These are phyloP conservation scores for Dolomedes plantarius DNA, from an alignment of 2,888 invertebrate genomes.

Conservation along the genomic window DNA sequence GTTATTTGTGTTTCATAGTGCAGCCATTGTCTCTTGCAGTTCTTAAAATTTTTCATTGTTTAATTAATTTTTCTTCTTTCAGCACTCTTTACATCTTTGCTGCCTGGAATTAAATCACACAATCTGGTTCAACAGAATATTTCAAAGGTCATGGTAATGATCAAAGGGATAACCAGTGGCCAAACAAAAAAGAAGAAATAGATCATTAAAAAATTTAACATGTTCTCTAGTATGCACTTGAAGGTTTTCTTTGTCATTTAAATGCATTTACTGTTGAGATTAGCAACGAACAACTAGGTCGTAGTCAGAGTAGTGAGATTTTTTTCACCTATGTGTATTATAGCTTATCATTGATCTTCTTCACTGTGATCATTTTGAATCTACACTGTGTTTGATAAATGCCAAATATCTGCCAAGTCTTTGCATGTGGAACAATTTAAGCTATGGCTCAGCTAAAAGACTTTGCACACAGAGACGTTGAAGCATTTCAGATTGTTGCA, in stretches of 20 bases:
- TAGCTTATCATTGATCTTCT: constrained; percentile 42
- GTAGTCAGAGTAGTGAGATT: constrained; percentile 51
- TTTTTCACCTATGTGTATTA: constrained; percentile 55
- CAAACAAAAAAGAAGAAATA: constrained; percentile 65
- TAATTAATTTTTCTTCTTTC: no score
- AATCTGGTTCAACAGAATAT: constrained; percentile 42
- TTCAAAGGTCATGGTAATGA: constrained; percentile 25
- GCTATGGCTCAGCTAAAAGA: background rate
- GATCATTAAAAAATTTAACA: background rate
- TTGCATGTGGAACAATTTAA: constrained; percentile 19
- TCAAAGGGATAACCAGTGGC: constrained; percentile 34
- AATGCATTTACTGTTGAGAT: constrained; percentile 37
- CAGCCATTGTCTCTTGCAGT: no score
- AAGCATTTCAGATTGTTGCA: constrained; percentile 23
- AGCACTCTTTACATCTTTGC: constrained; percentile 39
- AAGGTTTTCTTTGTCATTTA: constrained; percentile 24
- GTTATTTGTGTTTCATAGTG: no score
- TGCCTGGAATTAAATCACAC: constrained; percentile 60
- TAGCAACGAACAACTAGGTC: constrained; percentile 52
- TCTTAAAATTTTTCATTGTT: no score
- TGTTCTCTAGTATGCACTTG: constrained; percentile 30
- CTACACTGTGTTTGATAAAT: constrained; percentile 1
- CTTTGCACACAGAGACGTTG: constrained; percentile 3
- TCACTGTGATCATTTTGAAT: constrained; percentile 21
- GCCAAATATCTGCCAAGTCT: constrained; percentile 50